phyloP scores from a whole-genome alignment of 23 tunicate genomes.

The Trididemnum nubilum region DNA sequence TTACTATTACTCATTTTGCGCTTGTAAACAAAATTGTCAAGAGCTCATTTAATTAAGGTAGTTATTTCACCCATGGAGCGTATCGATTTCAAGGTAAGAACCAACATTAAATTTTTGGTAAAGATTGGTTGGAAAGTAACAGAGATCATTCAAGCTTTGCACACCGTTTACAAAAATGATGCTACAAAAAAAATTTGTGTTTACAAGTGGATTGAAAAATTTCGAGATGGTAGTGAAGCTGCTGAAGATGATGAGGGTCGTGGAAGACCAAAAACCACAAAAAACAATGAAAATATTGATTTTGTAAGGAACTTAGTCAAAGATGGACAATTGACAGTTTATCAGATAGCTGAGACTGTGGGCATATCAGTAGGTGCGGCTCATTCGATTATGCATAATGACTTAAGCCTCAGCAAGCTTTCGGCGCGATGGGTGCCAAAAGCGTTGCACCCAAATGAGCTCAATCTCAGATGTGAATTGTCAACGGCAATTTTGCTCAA shows the following conservation, averaged over 20 bases:
- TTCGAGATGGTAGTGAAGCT: conserved; percentile 24
- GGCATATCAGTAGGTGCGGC: conserved; percentile 17
- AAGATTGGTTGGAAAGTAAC: conserved; percentile 3
- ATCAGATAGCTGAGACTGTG: conserved; percentile 2
- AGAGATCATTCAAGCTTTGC: conserved; percentile 13
- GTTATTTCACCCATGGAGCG: too few species aligned
- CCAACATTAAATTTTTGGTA: conserved; percentile 12
- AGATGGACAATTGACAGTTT: conserved; percentile 12
- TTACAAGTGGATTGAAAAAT: conserved; percentile 12
- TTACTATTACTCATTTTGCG: too few species aligned
- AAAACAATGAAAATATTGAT: conserved; percentile 2
- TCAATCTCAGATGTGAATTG: conserved; percentile 2
- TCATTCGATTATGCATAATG: conserved; percentile 11
- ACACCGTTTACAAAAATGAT: neutral
- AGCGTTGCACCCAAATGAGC: conserved; percentile 20
- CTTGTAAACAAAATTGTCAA: too few species aligned
- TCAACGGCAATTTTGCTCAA: conserved; percentile 9
- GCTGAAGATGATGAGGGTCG: conserved; percentile 7
- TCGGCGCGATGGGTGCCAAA: conserved; percentile 23
- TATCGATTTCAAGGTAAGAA: too few species aligned
- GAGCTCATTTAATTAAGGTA: too few species aligned
- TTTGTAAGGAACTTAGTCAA: neutral
- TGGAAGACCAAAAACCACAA: conserved; percentile 24
- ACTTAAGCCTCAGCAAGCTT: conserved; percentile 1
- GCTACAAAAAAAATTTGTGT: neutral